Percentiles rank a stretch among this genome's conserved stretches.
phyloP scores from a whole-genome alignment of 2,797 vertebrate genomes.

The Acanthis flammea region DNA sequence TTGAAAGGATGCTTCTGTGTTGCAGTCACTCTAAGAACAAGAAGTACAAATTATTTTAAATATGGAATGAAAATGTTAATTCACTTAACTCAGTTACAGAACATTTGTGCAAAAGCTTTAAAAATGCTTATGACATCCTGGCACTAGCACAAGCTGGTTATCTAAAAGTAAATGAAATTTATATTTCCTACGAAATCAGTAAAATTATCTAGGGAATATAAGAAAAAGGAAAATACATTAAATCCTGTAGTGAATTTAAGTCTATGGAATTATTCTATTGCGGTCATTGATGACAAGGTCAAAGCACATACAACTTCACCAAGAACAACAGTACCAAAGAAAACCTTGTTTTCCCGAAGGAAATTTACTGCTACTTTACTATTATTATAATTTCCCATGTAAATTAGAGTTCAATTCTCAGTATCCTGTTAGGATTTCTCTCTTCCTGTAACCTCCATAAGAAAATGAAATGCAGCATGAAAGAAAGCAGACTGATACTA shows the following conservation, averaged over 20 bases:
- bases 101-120: background rate
- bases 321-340: background rate
- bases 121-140: background rate
- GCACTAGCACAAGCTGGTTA: background rate
- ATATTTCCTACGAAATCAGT: background rate
- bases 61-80: background rate
- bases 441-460: background rate
- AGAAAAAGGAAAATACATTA: slow-evolving; percentile 5
- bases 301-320: background rate
- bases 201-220: background rate
- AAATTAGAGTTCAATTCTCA: slow-evolving; percentile 26
- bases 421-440: background rate
- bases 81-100: background rate
- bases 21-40: background rate
- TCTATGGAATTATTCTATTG: background rate
- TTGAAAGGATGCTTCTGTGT: background rate
- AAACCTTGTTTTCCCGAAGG: slow-evolving; percentile 19
- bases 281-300: slow-evolving; percentile 6
- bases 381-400: background rate
- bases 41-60: background rate
- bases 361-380: slow-evolving; percentile 10
- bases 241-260: background rate
- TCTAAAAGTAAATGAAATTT: slow-evolving; percentile 4
- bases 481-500: slow-evolving; percentile 18
- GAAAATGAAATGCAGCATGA: slow-evolving; percentile 41